phyloP scores from a whole-genome alignment of 1,140 invertebrate species.

The Asobara japonica region DNA sequence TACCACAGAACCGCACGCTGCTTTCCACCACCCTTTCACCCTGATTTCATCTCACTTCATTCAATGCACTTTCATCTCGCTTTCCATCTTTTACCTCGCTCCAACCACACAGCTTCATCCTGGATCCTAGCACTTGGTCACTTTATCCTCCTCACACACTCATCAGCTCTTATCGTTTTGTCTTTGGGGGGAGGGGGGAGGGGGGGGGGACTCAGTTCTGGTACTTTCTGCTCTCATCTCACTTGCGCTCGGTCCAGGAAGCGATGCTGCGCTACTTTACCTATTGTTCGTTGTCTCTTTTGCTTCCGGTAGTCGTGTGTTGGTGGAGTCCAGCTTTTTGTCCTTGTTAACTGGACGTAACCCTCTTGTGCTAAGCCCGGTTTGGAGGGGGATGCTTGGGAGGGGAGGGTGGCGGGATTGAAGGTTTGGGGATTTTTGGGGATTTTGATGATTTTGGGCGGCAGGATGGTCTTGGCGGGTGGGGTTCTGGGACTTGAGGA shows the following conservation, averaged over 20 bases:
- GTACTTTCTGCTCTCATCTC: conserved; percentile 31
- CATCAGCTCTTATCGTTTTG: conserved; percentile 21
- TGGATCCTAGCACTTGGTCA: conserved; percentile 2
- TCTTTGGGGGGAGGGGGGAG: conserved; percentile 11
- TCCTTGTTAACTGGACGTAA: conserved; percentile 16
- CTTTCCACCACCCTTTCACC: conserved; percentile 38
- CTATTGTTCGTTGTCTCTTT: conserved; percentile 1
- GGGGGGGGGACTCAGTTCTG: too few species aligned
- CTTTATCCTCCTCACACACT: conserved; percentile 16
- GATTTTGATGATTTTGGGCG: too few species aligned
- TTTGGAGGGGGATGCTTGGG: too few species aligned
- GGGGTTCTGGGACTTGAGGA: too few species aligned
- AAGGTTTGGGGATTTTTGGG: too few species aligned
- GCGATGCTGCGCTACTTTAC: not conserved
- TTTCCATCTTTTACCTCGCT: conserved; percentile 35
- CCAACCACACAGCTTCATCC: conserved; percentile 1
- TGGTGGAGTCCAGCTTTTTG: conserved; percentile 8
- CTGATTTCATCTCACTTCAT: conserved; percentile 32
- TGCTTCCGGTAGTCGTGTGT: not conserved
- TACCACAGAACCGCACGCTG: conserved; percentile 43
- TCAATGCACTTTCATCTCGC: conserved; percentile 29
- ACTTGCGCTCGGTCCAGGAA: conserved; percentile 14
- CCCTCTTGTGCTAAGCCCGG: conserved; percentile 22
- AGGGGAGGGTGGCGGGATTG: too few species aligned
- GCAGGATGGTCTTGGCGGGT: too few species aligned